Evolutionary conservation across 2,113 vertebrate species (phyloP).

Genomic region (Dissostichus mawsoni): DNA sequence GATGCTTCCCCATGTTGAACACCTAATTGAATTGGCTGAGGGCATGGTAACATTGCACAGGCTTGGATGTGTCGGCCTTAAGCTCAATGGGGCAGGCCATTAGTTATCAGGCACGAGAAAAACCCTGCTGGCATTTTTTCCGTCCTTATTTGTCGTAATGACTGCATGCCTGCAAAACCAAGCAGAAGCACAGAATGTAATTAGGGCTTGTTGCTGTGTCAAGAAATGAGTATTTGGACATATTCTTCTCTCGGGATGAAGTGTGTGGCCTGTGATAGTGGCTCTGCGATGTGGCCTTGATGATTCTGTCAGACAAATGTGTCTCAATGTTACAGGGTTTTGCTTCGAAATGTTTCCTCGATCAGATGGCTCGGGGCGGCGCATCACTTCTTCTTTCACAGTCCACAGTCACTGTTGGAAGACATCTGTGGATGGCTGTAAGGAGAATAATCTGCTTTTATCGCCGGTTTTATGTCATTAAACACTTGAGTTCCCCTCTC

Average conservation of each 20-base stretch:
- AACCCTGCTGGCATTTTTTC: slow-evolving; percentile 47
- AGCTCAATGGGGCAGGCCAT: slow-evolving; percentile 41
- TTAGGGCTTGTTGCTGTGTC: slow-evolving; percentile 33
- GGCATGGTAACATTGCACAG: slow-evolving; percentile 26
- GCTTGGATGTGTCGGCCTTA: slow-evolving; percentile 55
- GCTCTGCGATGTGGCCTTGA: slow-evolving; percentile 6
- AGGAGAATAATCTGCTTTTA: slow-evolving; percentile 41
- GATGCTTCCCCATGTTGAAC: slow-evolving; percentile 30
- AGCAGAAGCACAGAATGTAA: slow-evolving; percentile 39
- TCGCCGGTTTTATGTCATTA: slow-evolving; percentile 33
- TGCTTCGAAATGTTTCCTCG: neutral
- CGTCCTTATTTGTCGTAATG: slow-evolving; percentile 55
- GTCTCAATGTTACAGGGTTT: slow-evolving; percentile 37
- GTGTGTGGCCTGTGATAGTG: neutral
- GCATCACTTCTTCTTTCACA: slow-evolving; percentile 21
- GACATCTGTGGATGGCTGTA: slow-evolving; percentile 53
- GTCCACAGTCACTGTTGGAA: slow-evolving; percentile 16
- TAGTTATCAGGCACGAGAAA: slow-evolving; percentile 49
- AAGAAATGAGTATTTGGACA: slow-evolving; percentile 8
- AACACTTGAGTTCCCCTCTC: slow-evolving; percentile 37
- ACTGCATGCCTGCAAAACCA: slow-evolving; percentile 45
- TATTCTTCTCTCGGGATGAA: slow-evolving; percentile 19
- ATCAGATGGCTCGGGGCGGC: slow-evolving; percentile 2
- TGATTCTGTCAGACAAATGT: slow-evolving; percentile 6
- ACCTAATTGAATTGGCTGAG: slow-evolving; percentile 55